Evolutionary conservation across 1,140 invertebrate species (phyloP).

Genomic region (Caenorhabditis latens): DNA sequence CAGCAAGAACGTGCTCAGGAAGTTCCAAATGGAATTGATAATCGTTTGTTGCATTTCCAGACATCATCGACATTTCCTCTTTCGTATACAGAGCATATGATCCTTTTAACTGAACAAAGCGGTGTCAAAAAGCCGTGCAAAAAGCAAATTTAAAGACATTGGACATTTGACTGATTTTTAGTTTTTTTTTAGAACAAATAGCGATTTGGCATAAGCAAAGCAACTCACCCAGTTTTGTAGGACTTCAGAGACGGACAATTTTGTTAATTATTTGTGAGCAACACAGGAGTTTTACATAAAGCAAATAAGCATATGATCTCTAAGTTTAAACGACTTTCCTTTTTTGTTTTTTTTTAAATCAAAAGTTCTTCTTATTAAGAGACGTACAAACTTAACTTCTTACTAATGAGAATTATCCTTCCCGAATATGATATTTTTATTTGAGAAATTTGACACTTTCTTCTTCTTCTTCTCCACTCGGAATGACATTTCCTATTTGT

Average conservation of each 20-base stretch:
- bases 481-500: too few relatives aligned
- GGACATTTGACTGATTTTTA: neutral
- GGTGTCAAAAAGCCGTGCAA: constrained; percentile 48
- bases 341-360: too few relatives aligned
- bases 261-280: neutral
- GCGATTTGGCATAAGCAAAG: too few relatives aligned
- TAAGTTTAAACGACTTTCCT: too few relatives aligned
- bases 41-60: constrained; percentile 34
- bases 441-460: too few relatives aligned
- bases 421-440: too few relatives aligned
- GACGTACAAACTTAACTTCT: too few relatives aligned
- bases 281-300: neutral
- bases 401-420: too few relatives aligned
- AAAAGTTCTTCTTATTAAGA: too few relatives aligned
- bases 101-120: constrained; percentile 55
- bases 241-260: neutral
- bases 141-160: constrained; percentile 4
- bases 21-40: constrained; percentile 64
- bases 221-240: neutral
- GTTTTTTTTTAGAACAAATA: too few relatives aligned
- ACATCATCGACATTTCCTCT: constrained; percentile 62
- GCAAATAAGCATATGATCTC: neutral
- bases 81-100: constrained; percentile 52
- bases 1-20: constrained; percentile 72
- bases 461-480: too few relatives aligned